phyloP scores from a whole-genome alignment of 2,113 vertebrate species.

The Tauraco erythrolophus region DNA sequence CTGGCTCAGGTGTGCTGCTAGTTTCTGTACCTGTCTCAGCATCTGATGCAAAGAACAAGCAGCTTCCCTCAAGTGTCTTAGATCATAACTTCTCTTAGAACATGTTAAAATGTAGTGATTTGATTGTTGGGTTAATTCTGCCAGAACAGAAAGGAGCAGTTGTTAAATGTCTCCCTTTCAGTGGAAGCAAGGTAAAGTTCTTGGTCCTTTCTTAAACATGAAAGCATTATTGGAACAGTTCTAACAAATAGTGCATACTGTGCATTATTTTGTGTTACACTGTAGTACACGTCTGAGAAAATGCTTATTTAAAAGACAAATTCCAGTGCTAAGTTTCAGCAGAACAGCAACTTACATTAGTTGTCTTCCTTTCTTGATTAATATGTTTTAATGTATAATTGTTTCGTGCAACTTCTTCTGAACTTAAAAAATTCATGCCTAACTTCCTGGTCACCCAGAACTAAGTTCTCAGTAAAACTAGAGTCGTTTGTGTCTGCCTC shows the following conservation, averaged over 20 bases:
- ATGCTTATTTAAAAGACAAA: not conserved
- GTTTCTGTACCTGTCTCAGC: not conserved
- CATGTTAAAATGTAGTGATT: not conserved
- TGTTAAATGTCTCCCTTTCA: not conserved
- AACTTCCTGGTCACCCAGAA: not conserved
- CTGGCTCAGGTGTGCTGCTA: rapidly evolving
- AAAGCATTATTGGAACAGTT: not conserved
- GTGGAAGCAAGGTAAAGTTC: not conserved
- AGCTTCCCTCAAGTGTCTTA: not conserved
- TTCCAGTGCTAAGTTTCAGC: not conserved
- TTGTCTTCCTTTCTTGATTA: not conserved
- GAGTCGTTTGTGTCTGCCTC: not conserved
- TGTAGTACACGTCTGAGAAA: not conserved
- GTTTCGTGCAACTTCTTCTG: not conserved
- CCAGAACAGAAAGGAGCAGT: not conserved
- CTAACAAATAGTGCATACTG: not conserved
- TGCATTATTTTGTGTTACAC: not conserved
- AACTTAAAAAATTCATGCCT: not conserved
- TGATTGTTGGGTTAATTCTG: not conserved
- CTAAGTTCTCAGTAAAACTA: not conserved
- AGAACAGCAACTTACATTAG: not conserved
- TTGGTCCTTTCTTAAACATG: not conserved
- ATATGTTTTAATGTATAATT: not conserved
- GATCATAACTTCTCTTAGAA: not conserved
- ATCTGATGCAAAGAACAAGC: not conserved